Percentiles rank a stretch among this genome's conserved stretches.
phyloP scores from a whole-genome alignment of 2,113 vertebrate species.

The Saguinus midas region DNA sequence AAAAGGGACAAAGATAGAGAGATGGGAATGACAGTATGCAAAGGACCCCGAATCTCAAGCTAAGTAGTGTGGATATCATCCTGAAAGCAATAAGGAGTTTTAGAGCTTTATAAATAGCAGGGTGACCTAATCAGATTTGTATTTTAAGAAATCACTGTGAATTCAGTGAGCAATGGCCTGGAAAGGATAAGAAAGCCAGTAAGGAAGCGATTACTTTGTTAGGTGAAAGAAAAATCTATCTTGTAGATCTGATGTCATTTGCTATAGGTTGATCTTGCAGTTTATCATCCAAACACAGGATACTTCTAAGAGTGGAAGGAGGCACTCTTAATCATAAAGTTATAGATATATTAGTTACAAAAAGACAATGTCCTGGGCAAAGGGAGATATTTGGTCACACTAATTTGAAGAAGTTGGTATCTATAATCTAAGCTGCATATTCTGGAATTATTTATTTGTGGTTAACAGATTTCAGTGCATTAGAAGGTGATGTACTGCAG shows the following conservation, averaged over 20 bases:
- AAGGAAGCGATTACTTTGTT: background rate
- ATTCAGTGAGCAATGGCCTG: background rate
- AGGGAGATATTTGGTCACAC: background rate
- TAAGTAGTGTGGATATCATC: background rate
- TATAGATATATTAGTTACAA: background rate
- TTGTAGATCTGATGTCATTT: background rate
- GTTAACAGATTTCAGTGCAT: background rate
- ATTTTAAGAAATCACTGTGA: background rate
- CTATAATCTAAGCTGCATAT: background rate
- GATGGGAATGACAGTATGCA: background rate
- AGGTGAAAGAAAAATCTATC: background rate
- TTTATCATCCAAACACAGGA: background rate
- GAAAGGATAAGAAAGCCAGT: background rate
- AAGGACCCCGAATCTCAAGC: background rate
- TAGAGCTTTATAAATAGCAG: background rate
- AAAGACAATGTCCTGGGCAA: background rate
- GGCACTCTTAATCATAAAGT: background rate
- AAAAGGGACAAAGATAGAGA: background rate
- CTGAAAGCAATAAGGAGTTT: background rate
- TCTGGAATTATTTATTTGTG: background rate
- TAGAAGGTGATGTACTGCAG: background rate
- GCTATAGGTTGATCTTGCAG: background rate
- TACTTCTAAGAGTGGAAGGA: background rate
- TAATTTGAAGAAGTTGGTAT: background rate
- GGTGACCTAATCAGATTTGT: background rate